Base-by-base conservation (phyloP, 2,888 invertebrate genomes). In the Drymonia ruficornis region DNA sequence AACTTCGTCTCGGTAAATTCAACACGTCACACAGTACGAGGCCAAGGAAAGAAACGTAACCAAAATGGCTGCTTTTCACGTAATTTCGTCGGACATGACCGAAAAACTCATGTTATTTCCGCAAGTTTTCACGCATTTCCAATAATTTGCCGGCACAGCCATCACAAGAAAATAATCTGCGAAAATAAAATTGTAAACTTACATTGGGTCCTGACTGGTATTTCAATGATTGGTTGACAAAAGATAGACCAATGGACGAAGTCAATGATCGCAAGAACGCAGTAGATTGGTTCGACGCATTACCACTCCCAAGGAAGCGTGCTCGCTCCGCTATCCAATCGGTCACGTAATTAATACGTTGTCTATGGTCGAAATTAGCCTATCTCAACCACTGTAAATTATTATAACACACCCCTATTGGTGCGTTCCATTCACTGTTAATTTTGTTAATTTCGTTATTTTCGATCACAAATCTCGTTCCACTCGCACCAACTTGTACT, bases 151-250 rank as follows among this genome's bases (percentile, higher is more conserved):
- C 78, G 74, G 72, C 63, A 72, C 74, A 70, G 67, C 74, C 81
- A 81, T 84, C 74, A 55, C 70, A 66, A 78, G 68, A 70, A 70
- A 80, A 81, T 84, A 84, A 79, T 88, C 77, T 78, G 74, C 74
- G 83, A 86, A 87, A 81, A 80, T 80, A 78, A 83, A n/a, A 84
- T 84, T 85, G 86, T 81, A 83, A 86, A 92, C 91, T 92, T 92
- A 92, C 92, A 90, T 88, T 87, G 87, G 83, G 79, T 86, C 82
- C 87, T 91, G 85, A 87, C 95, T 95, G 95, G 95, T 96, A 95
- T 96, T 95, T 94, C 96, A 94, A 96, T 96, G 96, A 96, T 97
- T 97, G 97, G 96, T 96, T 95, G 96, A 95, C 95, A 94, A 95
- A 95, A 94, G 94, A 94, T 95, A 95, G 95, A 95, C 96, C 95